Percentiles rank a stretch among this genome's conserved stretches.
These are phyloP conservation scores for Aphaenogaster ashmeadi DNA, from an alignment of 1,140 invertebrate species.

Conservation along the genomic window DNA sequence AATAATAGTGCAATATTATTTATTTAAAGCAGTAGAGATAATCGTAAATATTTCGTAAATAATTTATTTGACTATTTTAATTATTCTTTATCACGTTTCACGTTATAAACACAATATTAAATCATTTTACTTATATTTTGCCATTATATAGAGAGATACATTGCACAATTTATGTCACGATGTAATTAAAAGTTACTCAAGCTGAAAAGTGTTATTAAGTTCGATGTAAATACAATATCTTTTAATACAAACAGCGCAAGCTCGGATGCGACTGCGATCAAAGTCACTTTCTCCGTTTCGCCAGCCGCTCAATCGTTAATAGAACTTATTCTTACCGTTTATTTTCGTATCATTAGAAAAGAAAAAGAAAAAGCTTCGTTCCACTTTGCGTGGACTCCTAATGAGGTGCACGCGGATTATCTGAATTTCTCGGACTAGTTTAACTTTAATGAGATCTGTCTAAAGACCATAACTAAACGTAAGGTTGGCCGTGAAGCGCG, in stretches of 20 bases:
- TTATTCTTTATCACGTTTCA: slow-evolving; percentile 1
- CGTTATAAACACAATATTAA: slow-evolving; percentile 3
- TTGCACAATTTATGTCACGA: background rate
- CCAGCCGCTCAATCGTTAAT: slow-evolving; percentile 22
- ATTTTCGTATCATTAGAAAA: slow-evolving; percentile 22
- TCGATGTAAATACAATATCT: background rate
- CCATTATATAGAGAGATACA: background rate
- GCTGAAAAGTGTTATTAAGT: slow-evolving; percentile 27
- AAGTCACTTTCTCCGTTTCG: slow-evolving; percentile 12
- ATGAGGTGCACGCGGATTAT: slow-evolving; percentile 7
- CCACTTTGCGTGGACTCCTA: background rate
- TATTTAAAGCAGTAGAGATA: background rate
- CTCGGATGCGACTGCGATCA: background rate
- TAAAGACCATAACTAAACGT: slow-evolving; percentile 26
- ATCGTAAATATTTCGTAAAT: background rate
- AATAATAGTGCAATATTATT: background rate
- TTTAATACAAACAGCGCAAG: background rate
- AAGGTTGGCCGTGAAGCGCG: slow-evolving; percentile 21
- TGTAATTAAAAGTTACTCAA: slow-evolving; percentile 34
- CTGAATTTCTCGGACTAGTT: slow-evolving; percentile 30
- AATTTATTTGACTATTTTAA: slow-evolving; percentile 21
- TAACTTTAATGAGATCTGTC: slow-evolving; percentile 21
- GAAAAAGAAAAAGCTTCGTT: background rate
- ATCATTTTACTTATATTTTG: slow-evolving; percentile 15
- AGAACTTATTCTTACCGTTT: background rate